These are phyloP conservation scores for Accipiter cooperii DNA, from an alignment of 2,113 vertebrate species.

Conservation along the genomic window DNA sequence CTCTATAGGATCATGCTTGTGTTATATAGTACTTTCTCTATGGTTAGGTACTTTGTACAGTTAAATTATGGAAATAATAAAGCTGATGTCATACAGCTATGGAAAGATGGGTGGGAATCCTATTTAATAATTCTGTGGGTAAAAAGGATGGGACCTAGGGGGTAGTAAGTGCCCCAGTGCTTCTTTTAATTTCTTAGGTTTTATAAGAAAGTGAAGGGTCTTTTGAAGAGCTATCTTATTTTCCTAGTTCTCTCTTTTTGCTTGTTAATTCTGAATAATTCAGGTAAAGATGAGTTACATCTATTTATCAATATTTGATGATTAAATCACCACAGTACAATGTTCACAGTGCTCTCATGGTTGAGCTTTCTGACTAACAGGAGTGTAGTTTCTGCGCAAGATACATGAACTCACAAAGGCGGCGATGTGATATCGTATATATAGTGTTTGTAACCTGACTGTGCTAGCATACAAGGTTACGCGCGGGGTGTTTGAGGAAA, in stretches of 20 bases:
- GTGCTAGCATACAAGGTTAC: background rate
- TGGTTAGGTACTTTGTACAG: background rate
- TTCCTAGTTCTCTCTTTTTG: background rate
- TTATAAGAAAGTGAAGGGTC: background rate
- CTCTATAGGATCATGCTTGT: background rate
- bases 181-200: background rate
- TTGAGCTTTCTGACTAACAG: background rate
- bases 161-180: background rate
- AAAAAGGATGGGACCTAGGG: background rate
- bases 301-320: background rate
- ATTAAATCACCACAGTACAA: background rate
- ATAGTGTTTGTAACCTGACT: background rate
- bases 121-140: background rate
- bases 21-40: background rate
- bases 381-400: background rate
- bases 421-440: background rate
- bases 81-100: background rate
- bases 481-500: background rate
- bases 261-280: conserved; percentile 5
- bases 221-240: background rate
- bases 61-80: background rate
- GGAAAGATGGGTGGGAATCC: background rate
- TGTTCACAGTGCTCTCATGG: background rate
- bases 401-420: background rate
- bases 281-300: background rate